Evolutionary conservation across 2,888 invertebrate genomes (phyloP).

Genomic region (Taenaris catops): DNA sequence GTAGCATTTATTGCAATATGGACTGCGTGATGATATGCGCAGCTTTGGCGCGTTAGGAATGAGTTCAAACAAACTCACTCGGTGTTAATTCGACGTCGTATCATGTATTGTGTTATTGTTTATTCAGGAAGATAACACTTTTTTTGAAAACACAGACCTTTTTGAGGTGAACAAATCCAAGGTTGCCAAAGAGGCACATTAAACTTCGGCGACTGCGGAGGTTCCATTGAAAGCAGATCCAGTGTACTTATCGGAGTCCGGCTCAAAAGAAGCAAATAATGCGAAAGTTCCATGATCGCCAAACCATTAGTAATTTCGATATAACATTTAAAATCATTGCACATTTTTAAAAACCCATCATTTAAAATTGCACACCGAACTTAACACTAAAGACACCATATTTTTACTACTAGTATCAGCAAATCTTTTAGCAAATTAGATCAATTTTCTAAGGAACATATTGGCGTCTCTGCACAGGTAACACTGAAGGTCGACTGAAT

Average conservation of each 20-base stretch:
- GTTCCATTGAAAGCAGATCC: conserved; percentile 63
- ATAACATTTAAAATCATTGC: conserved; percentile 18
- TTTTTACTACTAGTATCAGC: conserved; percentile 2
- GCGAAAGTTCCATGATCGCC: conserved; percentile 71
- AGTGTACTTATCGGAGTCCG: conserved; percentile 56
- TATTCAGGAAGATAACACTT: too few relatives aligned
- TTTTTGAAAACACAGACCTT: too few relatives aligned
- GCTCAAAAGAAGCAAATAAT: conserved; percentile 63
- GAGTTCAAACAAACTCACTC: too few relatives aligned
- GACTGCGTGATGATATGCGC: too few relatives aligned
- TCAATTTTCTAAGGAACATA: conserved; percentile 46
- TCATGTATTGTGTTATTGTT: too few relatives aligned
- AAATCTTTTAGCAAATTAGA: conserved; percentile 36
- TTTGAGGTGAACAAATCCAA: conserved; percentile 60
- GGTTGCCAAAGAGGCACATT: conserved; percentile 74
- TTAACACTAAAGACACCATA: not conserved
- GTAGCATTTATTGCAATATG: too few relatives aligned
- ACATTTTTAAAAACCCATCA: conserved; percentile 11
- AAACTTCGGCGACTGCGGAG: conserved; percentile 73
- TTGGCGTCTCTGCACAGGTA: conserved; percentile 75
- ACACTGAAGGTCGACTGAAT: conserved; percentile 79
- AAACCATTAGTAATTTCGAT: conserved; percentile 26
- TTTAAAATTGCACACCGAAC: conserved; percentile 4
- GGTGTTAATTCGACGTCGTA: too few relatives aligned
- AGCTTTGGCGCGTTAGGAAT: too few relatives aligned